Conservation (phyloP, 2,888 invertebrate species). For the Crioceris asparagi region DNA sequence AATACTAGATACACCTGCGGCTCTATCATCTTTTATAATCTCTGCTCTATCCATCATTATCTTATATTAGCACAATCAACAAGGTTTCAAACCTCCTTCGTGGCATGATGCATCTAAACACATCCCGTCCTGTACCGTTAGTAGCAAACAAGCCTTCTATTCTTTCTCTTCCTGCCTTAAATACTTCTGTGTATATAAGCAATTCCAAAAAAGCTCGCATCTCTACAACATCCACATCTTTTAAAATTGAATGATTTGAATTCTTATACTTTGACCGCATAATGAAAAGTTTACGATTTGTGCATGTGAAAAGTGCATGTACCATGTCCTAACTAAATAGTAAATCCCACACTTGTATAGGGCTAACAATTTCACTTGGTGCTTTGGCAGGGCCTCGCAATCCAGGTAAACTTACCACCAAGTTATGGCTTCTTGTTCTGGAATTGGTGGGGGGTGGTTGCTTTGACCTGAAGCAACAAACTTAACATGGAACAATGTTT, state of each 20-base stretch:
- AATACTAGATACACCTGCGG: no score
- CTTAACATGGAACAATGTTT: no score
- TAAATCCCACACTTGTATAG: constrained; percentile 3
- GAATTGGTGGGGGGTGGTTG: no score
- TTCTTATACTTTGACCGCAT: constrained; percentile 5
- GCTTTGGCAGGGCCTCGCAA: constrained; percentile 3
- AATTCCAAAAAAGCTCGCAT: constrained; percentile 17
- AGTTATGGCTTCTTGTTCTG: constrained; percentile 7
- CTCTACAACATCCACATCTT: constrained; percentile 13
- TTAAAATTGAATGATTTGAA: constrained; percentile 5
- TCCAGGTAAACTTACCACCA: constrained; percentile 5
- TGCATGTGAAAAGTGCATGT: background rate
- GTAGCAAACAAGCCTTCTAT: constrained; percentile 14
- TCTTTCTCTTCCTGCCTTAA: constrained; percentile 15
- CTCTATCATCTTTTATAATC: no score
- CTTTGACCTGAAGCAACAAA: no score
- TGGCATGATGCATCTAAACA: constrained; percentile 15
- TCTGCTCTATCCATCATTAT: no score
- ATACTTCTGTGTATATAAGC: constrained; percentile 13
- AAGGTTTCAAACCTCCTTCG: constrained; percentile 11
- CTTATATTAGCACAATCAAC: no score
- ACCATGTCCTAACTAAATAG: constrained; percentile 1
- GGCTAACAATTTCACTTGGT: constrained; percentile 3
- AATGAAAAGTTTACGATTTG: background rate
- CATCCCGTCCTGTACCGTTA: constrained; percentile 16